Base-by-base conservation (phyloP, 2,113 vertebrate genomes). In the Sclerurus mexicanus region DNA sequence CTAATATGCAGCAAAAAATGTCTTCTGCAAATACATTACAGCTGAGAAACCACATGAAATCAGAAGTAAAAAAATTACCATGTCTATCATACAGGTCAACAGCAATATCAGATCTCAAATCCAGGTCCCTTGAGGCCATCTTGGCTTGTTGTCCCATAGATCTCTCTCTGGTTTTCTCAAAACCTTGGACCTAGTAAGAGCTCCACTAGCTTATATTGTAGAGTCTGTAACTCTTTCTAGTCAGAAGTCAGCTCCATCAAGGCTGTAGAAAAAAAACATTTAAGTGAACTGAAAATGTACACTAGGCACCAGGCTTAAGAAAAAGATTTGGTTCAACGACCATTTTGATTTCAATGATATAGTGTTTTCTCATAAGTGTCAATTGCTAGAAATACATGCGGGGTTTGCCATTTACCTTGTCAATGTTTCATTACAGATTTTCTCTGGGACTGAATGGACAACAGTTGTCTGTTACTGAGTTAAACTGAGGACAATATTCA, bases 281-380 rank as follows among this genome's bases (percentile, higher is more conserved):
- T 13, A 56, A 73, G 24, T 46, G 28, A 91, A 39, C 58, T 67
- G 53, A 68, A 82, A 94, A 82, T 40, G 20, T 33, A 9, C 30
- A 18, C 44, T 76, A 49, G 46, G 47, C 3, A 10, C 22, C n/a
- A 3, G 12, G 6, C 5, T 69, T 53, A 47, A 73, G 42, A 67
- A 64, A 76, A 66, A 63, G 1, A 25, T 56, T 59, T 74, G 12
- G 5, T 69, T 88, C 20, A 15, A 50, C 49, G 10, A 49, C 24
- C 1, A 30, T 77, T 88, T 86, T 84, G 15, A 60, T 83, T 85
- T 33, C 53, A 91, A 3, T 0, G 0, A n/a, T 33, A 28, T 0
- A 55, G 24, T 13, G 13, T 39, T 75, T 63, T 56, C 15, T 53
- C 15, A 9, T 49, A 46, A 63, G n/a, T 35, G 10, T 50, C 5